Percentiles rank a stretch among this genome's conserved stretches.
Conservation (phyloP, 2,888 invertebrate genomes). For the Busseola fusca region DNA sequence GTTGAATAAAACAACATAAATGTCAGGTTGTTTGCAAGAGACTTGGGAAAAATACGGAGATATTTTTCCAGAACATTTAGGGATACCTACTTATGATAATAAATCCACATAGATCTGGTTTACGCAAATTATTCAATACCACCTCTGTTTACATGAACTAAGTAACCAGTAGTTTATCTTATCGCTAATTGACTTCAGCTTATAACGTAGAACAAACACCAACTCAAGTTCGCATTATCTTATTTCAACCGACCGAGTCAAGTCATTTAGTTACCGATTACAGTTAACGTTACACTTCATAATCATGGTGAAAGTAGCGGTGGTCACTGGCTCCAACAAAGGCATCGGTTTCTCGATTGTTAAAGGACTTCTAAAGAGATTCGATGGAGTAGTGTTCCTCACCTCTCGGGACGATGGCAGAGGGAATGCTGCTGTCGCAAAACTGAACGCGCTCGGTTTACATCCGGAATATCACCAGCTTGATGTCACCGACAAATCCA, state of each 20-base stretch:
- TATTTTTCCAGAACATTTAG: not conserved
- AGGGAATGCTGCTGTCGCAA: constrained; percentile 66
- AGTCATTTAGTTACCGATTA: constrained; percentile 22
- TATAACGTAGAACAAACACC: constrained; percentile 20
- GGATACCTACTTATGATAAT: too few species aligned
- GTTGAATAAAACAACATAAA: constrained; percentile 31
- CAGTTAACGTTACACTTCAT: constrained; percentile 1
- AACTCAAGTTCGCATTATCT: constrained; percentile 10
- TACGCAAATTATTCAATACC: not conserved
- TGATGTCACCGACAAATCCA: constrained; percentile 71
- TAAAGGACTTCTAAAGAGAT: constrained; percentile 89
- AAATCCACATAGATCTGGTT: constrained; percentile 2
- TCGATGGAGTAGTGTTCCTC: constrained; percentile 88
- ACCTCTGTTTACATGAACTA: constrained; percentile 16
- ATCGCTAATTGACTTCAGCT: constrained; percentile 31
- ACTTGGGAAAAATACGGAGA: not conserved
- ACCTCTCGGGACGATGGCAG: constrained; percentile 79
- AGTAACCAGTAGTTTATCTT: constrained; percentile 12
- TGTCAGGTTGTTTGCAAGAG: not conserved
- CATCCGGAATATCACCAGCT: constrained; percentile 64
- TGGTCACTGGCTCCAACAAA: constrained; percentile 91
- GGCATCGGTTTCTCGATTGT: constrained; percentile 91
- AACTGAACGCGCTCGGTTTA: constrained; percentile 64
- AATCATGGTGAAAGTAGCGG: constrained; percentile 63
- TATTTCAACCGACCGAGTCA: constrained; percentile 21